Evolutionary conservation across 2,797 vertebrate genomes (phyloP), one percentile per base, ranked within the genome.

Genomic region (Arrhamphus sclerolepis): DNA sequence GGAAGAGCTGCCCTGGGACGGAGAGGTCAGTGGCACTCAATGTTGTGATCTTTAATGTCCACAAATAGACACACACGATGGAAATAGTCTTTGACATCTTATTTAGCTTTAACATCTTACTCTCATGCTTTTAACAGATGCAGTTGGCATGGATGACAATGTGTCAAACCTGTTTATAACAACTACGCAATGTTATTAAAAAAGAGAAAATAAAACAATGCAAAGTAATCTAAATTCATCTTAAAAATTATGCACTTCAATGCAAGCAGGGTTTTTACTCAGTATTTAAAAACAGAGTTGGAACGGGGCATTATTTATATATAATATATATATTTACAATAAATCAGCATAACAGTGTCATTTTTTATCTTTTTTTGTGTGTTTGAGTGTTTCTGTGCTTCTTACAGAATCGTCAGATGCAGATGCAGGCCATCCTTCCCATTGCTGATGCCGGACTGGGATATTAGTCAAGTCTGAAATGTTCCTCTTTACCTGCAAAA

Each of bases 401-500:
- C 96, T 96, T 93, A 98, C 97, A 0, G 95, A 95, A 83, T 99
- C 97, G 0, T 97, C 95, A 26, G 94, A 91, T 42, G 95, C 96
- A 83, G 95, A 94, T 21, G 93, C n/a, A 7, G 98, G 97, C 98
- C 98, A 99, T 55, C 98, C 98, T 21, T 99, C 98, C 98, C 98
- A 99, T 60, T 94, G 68, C 72, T 99, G 98, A 90, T 99, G 96
- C 47, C 97, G 95, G 66, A 99, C 97, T 52, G 96, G 97, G 89
- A 99, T 99, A 80, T 98, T 99, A 11, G 97, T 99, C 87, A 99
- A 92, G 87, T 99, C 98, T 79, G 96, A 98, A 58, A 99, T 88
- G 70, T 99, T 99, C 80, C 96, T 89, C 78, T 99, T 99, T 52
- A 99, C 98, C 98, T 99, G 76, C 19, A 58, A 42, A 78, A 49